Conservation (phyloP, 1,140 invertebrate species). For the Eumeta japonica region DNA sequence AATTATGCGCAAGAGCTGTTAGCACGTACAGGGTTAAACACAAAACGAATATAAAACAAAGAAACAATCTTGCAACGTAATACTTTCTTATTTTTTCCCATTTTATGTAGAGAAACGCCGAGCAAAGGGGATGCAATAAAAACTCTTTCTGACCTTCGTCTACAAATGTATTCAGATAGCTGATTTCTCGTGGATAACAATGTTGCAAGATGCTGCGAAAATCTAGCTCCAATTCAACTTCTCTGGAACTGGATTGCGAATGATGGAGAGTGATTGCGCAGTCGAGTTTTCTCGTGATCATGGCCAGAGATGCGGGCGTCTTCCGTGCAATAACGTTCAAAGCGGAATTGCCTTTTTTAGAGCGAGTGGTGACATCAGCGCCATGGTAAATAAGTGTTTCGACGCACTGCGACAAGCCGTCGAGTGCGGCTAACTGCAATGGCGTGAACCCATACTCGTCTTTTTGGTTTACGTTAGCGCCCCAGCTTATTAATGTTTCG, state of each 20-base stretch:
- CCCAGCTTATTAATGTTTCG: slow-evolving; percentile 72
- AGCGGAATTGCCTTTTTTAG: slow-evolving; percentile 78
- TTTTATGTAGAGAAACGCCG: slow-evolving; percentile 80
- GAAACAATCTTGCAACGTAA: slow-evolving; percentile 74
- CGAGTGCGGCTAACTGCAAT: slow-evolving; percentile 81
- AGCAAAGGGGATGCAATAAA: slow-evolving; percentile 77
- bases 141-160: slow-evolving; percentile 83
- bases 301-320: slow-evolving; percentile 76
- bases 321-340: slow-evolving; percentile 79
- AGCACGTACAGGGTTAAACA: slow-evolving; percentile 76
- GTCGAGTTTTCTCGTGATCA: slow-evolving; percentile 75
- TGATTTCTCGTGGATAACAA: slow-evolving; percentile 75
- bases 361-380: slow-evolving; percentile 80
- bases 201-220: slow-evolving; percentile 77
- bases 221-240: slow-evolving; percentile 78
- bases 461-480: slow-evolving; percentile 79
- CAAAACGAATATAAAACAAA: slow-evolving; percentile 77
- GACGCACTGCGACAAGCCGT: slow-evolving; percentile 80
- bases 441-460: slow-evolving; percentile 89
- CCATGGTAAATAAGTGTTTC: slow-evolving; percentile 79
- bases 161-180: slow-evolving; percentile 78
- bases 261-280: slow-evolving; percentile 76
- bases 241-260: slow-evolving; percentile 71
- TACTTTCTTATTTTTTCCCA: slow-evolving; percentile 89
- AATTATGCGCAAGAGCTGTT: slow-evolving; percentile 74